Percentiles rank a stretch among this genome's conserved stretches.
Conservation (phyloP, 2,888 invertebrate species). For the Malacosoma neustria region DNA sequence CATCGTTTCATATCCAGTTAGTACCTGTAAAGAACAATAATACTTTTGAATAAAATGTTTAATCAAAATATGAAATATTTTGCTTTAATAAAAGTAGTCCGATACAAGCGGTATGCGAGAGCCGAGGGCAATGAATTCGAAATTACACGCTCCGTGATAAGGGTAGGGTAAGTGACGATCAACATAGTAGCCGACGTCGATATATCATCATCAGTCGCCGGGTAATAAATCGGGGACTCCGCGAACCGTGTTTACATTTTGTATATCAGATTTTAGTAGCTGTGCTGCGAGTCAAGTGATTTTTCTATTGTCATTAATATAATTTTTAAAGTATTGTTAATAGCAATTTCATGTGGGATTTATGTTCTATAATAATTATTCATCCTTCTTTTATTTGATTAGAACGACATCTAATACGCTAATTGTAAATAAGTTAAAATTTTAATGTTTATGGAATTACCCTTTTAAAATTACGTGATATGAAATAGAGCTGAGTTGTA, state of each 20-base stretch:
- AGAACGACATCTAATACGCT: too few species aligned
- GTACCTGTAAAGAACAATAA: constrained; percentile 45
- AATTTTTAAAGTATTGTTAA: too few species aligned
- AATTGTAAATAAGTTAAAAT: neutral
- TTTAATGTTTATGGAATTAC: neutral
- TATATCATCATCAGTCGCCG: constrained; percentile 71
- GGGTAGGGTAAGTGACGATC: constrained; percentile 72
- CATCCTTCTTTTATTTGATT: too few species aligned
- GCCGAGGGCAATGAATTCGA: constrained; percentile 67
- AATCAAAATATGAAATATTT: constrained; percentile 26
- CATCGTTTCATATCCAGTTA: constrained; percentile 62
- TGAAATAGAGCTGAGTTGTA: constrained; percentile 13
- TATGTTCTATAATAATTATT: too few species aligned
- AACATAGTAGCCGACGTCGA: constrained; percentile 66
- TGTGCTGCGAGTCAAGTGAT: neutral
- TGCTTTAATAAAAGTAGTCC: constrained; percentile 38
- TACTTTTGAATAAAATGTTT: constrained; percentile 4
- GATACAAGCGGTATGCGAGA: constrained; percentile 26
- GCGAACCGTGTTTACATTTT: constrained; percentile 50
- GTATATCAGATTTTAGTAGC: constrained; percentile 28
- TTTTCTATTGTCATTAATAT: too few species aligned
- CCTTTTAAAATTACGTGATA: constrained; percentile 7
- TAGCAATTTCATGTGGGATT: too few species aligned
- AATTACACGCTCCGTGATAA: constrained; percentile 65
- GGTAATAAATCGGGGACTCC: constrained; percentile 58